Evolutionary conservation across 1,140 invertebrate species (phyloP).

Genomic region (Rhyacophila brunnea): DNA sequence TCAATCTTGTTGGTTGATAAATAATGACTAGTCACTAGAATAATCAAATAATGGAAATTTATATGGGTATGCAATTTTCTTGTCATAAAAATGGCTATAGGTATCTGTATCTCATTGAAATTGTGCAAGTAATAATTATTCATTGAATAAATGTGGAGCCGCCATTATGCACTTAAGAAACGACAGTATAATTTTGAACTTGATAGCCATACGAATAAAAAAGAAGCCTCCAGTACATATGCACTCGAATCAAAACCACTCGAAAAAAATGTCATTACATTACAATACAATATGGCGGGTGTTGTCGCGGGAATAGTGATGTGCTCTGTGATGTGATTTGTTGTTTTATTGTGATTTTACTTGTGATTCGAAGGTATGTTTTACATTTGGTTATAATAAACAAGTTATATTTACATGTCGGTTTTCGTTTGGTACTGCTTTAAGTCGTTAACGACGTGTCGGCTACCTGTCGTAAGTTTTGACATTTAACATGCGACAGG

Average conservation of each 20-base stretch:
- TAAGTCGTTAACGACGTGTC: background rate
- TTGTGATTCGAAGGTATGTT: constrained; percentile 3
- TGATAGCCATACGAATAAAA: no score
- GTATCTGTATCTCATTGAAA: no score
- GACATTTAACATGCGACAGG: constrained; percentile 24
- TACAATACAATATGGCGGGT: constrained; percentile 24
- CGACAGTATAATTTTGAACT: no score
- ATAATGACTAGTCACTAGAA: no score
- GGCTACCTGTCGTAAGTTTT: constrained; percentile 19
- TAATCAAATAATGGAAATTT: no score
- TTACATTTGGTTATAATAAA: background rate
- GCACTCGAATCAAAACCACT: background rate
- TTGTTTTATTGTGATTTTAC: constrained; percentile 7
- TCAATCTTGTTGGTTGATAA: no score
- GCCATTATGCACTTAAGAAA: no score
- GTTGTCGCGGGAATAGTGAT: constrained; percentile 19
- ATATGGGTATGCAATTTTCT: no score
- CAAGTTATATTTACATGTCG: background rate
- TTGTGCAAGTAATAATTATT: no score
- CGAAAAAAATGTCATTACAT: background rate
- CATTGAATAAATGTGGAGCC: no score
- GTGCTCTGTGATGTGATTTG: constrained; percentile 3
- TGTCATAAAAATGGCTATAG: no score
- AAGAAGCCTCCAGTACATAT: background rate
- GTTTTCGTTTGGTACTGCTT: background rate